Conservation (phyloP, 2,113 vertebrate species). For the Xiphias gladius region DNA sequence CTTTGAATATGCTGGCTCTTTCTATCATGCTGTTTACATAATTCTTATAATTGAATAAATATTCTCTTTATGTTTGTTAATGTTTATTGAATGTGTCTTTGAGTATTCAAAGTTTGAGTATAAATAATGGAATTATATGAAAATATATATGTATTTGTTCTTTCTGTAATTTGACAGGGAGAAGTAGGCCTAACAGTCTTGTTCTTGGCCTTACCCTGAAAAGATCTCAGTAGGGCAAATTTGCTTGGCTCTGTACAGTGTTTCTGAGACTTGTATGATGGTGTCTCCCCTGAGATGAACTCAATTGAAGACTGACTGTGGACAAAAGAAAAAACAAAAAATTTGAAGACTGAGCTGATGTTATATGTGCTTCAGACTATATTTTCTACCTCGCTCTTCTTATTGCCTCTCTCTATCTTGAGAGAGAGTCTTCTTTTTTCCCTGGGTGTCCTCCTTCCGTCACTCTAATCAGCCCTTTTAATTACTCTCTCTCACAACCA, state of each 20-base stretch:
- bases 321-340: conserved; percentile 30
- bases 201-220: conserved; percentile 41
- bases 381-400: conserved; percentile 13
- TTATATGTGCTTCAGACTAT: conserved; percentile 15
- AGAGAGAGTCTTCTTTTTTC: conserved; percentile 58
- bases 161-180: neutral
- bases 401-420: conserved; percentile 16
- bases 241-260: neutral
- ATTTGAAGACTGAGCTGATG: conserved; percentile 41
- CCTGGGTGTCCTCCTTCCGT: conserved; percentile 72
- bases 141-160: neutral
- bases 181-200: conserved; percentile 5
- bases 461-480: conserved; percentile 80
- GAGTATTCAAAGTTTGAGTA: too few species aligned
- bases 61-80: too few species aligned
- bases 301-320: conserved; percentile 37
- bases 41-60: too few species aligned
- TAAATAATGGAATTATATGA: too few species aligned
- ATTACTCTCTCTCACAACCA: conserved; percentile 73
- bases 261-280: conserved; percentile 40
- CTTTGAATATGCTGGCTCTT: too few species aligned
- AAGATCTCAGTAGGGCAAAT: conserved; percentile 23
- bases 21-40: too few species aligned
- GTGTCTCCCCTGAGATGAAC: conserved; percentile 46
- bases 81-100: neutral